Evolutionary conservation across 2,888 invertebrate genomes (phyloP).

Genomic region (Drosophila anomelani): DNA sequence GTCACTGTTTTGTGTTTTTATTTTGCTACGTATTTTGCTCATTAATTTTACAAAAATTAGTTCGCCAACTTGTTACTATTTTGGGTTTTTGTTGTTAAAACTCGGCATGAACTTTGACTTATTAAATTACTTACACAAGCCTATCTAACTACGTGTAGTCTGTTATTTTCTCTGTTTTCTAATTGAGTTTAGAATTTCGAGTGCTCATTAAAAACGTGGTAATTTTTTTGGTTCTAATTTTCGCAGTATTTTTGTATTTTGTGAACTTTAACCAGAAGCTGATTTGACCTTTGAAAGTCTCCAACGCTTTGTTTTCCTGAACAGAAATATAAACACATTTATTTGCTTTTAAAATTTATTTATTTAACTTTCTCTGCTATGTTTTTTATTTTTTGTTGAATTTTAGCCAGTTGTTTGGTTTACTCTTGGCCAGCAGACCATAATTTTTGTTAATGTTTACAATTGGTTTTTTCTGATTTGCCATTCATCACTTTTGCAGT

Average conservation of each 20-base stretch:
- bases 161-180: background rate
- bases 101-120: background rate
- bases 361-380: background rate
- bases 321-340: background rate
- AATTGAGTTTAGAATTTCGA: background rate
- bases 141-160: too few relatives aligned
- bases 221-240: too few relatives aligned
- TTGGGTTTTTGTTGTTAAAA: background rate
- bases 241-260: background rate
- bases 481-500: background rate
- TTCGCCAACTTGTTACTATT: background rate
- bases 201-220: background rate
- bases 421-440: background rate
- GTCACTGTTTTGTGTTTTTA: too few relatives aligned
- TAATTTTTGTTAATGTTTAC: constrained; percentile 2
- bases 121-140: background rate
- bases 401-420: background rate
- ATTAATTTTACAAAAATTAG: background rate
- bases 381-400: too few relatives aligned
- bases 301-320: background rate
- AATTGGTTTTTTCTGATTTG: background rate
- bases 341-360: background rate
- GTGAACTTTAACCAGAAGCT: background rate
- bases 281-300: too few relatives aligned
- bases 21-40: background rate